Evolutionary conservation across 2,888 invertebrate species (phyloP), one percentile per base, ranked within the genome.

Genomic region (Ennomos quercinarius): DNA sequence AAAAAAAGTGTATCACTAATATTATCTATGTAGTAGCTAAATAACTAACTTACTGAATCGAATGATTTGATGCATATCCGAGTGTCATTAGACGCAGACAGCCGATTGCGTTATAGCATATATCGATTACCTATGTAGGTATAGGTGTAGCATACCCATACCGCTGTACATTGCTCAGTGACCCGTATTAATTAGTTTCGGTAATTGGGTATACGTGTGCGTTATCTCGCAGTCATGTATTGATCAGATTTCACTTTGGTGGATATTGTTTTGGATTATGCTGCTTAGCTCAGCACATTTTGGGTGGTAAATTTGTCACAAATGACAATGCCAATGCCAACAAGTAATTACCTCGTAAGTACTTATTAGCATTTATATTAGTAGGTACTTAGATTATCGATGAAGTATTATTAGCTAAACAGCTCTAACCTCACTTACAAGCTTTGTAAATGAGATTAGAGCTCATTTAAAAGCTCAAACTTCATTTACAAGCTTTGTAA

Each of bases 141-240:
- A 27, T 27, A 5, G 3, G 17, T 17, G 17, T 17, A 2, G 3
- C 3, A 17, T 17, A n/a, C n/a, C n/a, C 27, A 67, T 11, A 36
- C 9, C 4, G 45, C 9, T 4, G 45, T 75, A 73, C 74, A 54
- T 67, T 72, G 73, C 72, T 70, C 76, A 55, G 59, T 77, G 77
- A 78, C 68, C 80, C 72, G 75, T 51, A 59, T 66, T 64, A 75
- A 78, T 78, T 76, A 69, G 69, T 72, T 67, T 67, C 64, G 63
- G 56, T 68, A 60, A 64, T 66, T 64, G 64, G 56, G 45, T 61
- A 54, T 45, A 54, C 42, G 59, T 54, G 56, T 46, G 64, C 59
- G 61, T 63, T 63, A 57, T 47, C 47, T 39, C 51, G 10, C 35
- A 57, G 63, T 63, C 57, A 51, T 57, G 56, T 68, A 66, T 72